Conservation (phyloP, 2,888 invertebrate species). For the Pediacus dermestoides region DNA sequence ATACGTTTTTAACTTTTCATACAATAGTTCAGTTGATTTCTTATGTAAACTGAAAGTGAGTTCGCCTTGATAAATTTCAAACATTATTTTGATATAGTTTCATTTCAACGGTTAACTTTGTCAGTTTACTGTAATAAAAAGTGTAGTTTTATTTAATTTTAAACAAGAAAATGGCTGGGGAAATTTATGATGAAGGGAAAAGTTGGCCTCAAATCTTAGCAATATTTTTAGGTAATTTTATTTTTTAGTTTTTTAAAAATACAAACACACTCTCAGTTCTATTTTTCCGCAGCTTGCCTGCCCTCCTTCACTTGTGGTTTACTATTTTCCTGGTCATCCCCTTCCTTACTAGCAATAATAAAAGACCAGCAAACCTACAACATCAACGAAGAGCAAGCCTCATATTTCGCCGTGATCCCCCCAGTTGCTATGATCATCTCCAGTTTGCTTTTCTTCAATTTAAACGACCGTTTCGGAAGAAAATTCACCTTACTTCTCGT, state of each 20-base stretch:
- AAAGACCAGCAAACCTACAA: slow-evolving; percentile 35
- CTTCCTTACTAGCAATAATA: slow-evolving; percentile 40
- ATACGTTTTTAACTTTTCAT: too few species aligned
- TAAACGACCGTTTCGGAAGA: slow-evolving; percentile 37
- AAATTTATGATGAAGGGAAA: slow-evolving; percentile 5
- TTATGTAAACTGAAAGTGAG: too few species aligned
- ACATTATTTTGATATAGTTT: too few species aligned
- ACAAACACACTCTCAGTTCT: too few species aligned
- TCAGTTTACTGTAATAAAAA: too few species aligned
- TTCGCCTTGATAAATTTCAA: too few species aligned
- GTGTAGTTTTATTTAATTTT: background rate
- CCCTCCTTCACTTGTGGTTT: slow-evolving; percentile 33
- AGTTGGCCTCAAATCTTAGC: slow-evolving; percentile 17
- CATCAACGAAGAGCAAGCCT: slow-evolving; percentile 40
- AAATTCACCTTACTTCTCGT: slow-evolving; percentile 34
- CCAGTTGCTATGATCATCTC: slow-evolving; percentile 34
- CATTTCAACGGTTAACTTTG: too few species aligned
- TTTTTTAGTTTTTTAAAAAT: too few species aligned
- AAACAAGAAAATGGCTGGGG: background rate
- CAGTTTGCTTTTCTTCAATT: slow-evolving; percentile 25
- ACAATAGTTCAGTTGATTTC: too few species aligned
- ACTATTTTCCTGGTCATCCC: slow-evolving; percentile 40
- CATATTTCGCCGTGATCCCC: slow-evolving; percentile 41
- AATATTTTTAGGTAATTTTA: slow-evolving; percentile 21
- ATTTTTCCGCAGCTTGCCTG: slow-evolving; percentile 13